These are phyloP conservation scores for Arrhamphus sclerolepis DNA, from an alignment of 2,797 vertebrate species.

Conservation along the genomic window DNA sequence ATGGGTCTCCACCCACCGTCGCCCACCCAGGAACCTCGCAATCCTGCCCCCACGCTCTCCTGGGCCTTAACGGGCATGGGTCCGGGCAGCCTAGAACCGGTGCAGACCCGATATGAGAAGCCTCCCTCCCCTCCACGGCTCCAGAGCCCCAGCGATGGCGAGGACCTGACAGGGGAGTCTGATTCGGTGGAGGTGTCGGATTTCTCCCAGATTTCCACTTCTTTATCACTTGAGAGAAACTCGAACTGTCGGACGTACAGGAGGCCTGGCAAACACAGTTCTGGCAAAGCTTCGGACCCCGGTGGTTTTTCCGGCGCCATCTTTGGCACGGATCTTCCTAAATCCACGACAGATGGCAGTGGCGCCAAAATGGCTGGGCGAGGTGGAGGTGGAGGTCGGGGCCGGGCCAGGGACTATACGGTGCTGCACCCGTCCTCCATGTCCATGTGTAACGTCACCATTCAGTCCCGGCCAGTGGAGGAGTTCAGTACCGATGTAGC, in stretches of 20 bases:
- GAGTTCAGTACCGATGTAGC: slow-evolving; percentile 39
- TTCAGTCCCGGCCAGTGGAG: too few species aligned
- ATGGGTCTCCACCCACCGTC: too few species aligned
- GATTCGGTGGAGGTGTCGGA: slow-evolving; percentile 85
- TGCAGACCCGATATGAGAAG: slow-evolving; percentile 52
- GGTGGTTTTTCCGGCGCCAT: slow-evolving; percentile 56
- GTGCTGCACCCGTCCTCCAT: too few species aligned
- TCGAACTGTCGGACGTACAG: too few species aligned
- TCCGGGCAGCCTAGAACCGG: slow-evolving; percentile 8
- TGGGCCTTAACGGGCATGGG: slow-evolving; percentile 60
- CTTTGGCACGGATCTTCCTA: slow-evolving; percentile 35
- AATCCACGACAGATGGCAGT: slow-evolving; percentile 25
- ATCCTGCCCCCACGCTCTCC: slow-evolving; percentile 66
- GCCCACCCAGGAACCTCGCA: too few species aligned
- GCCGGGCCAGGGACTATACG: too few species aligned
- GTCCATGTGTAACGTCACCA: too few species aligned
- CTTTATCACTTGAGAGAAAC: too few species aligned
- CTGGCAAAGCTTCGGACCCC: slow-evolving; percentile 80
- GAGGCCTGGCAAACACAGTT: slow-evolving; percentile 86
- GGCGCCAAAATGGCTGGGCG: slow-evolving; percentile 31
- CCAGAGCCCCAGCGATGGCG: slow-evolving; percentile 60
- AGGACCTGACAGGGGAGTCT: slow-evolving; percentile 72
- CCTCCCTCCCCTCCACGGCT: slow-evolving; percentile 58
- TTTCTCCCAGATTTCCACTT: too few species aligned
- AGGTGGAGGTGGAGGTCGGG: too few species aligned